Evolutionary conservation across 2,888 invertebrate genomes (phyloP).

Genomic region (Drosophila testacea): DNA sequence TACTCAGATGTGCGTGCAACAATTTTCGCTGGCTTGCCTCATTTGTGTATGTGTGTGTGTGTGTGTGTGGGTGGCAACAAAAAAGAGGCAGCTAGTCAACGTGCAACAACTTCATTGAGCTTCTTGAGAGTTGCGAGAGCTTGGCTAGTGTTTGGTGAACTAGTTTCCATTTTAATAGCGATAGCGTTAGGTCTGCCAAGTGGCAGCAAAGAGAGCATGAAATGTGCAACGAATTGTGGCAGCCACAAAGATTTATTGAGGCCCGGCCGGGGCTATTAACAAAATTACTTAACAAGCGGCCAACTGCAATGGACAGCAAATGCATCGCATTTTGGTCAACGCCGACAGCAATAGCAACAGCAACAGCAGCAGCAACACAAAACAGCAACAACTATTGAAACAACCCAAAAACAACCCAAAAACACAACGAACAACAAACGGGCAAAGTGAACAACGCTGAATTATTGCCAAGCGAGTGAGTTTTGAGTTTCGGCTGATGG

Average conservation of each 20-base stretch:
- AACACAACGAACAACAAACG: constrained; percentile 2
- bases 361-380: neutral
- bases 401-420: constrained; percentile 12
- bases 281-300: constrained; percentile 77
- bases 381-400: constrained; percentile 23
- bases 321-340: constrained; percentile 59
- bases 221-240: constrained; percentile 79
- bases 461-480: constrained; percentile 73
- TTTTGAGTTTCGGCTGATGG: constrained; percentile 64
- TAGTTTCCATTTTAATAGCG: constrained; percentile 74
- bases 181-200: constrained; percentile 5
- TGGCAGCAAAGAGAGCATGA: constrained; percentile 75
- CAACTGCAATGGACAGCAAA: constrained; percentile 69
- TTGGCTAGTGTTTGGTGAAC: constrained; percentile 50
- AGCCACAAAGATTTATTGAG: constrained; percentile 78
- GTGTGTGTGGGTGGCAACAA: constrained; percentile 46
- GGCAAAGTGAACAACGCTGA: constrained; percentile 57
- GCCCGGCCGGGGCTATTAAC: constrained; percentile 73
- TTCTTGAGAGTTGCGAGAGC: constrained; percentile 42
- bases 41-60: constrained; percentile 23
- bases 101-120: constrained; percentile 65
- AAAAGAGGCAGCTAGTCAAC: constrained; percentile 1
- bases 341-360: constrained; percentile 28
- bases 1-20: constrained; percentile 66
- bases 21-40: constrained; percentile 48